Conservation (phyloP, 2,888 invertebrate species). For the Himalopsyche tibetana region DNA sequence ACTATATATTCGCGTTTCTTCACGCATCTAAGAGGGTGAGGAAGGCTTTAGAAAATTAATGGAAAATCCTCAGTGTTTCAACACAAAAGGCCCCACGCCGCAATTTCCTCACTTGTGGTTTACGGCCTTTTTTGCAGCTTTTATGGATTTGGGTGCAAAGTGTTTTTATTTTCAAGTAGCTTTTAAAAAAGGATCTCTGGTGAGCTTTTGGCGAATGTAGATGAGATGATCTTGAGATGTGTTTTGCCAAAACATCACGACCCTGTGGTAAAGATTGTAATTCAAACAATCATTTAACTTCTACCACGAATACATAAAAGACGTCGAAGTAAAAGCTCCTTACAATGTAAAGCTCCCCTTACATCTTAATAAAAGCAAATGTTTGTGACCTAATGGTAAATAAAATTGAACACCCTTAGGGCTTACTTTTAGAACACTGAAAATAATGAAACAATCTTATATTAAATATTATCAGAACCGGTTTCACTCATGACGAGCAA, state of each 20-base stretch:
- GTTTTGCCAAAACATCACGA: not conserved
- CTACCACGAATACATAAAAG: no score
- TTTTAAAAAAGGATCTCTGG: conserved; percentile 17
- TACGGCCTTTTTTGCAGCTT: conserved; percentile 24
- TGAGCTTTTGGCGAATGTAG: not conserved
- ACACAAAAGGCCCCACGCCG: not conserved
- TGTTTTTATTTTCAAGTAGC: conserved; percentile 34
- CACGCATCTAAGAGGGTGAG: not conserved
- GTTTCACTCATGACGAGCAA: no score
- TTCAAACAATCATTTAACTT: no score
- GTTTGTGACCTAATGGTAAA: no score
- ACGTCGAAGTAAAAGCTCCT: no score
- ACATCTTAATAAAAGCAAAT: no score
- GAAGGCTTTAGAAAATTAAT: conserved; percentile 48
- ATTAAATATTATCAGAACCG: no score
- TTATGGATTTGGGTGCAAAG: conserved; percentile 18
- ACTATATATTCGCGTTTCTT: conserved; percentile 44
- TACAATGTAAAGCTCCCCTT: no score
- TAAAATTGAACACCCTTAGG: no score
- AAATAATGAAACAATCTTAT: no score
- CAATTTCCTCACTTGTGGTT: conserved; percentile 30
- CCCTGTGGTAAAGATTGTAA: not conserved
- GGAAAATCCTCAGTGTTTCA: conserved; percentile 52
- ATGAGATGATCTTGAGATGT: not conserved
- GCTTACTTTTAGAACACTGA: no score